These are phyloP conservation scores for Andrena flavipes DNA, from an alignment of 2,888 invertebrate genomes.

Conservation along the genomic window DNA sequence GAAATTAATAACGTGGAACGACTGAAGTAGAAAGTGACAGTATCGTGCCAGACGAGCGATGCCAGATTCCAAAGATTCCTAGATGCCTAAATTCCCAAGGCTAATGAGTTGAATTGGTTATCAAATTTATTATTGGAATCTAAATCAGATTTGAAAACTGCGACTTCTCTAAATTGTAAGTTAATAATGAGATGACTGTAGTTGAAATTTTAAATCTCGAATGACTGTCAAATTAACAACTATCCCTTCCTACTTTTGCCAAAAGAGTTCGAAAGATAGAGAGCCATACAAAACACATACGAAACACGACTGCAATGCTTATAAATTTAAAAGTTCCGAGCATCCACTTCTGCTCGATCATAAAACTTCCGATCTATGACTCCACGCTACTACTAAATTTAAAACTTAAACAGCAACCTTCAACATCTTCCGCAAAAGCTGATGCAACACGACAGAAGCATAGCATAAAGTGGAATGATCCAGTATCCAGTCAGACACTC, in stretches of 20 bases:
- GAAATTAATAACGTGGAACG: too few species aligned
- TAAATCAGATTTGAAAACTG: neutral
- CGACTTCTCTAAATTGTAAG: neutral
- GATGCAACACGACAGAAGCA: neutral
- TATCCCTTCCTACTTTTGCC: too few species aligned
- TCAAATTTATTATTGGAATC: neutral
- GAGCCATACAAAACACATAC: neutral
- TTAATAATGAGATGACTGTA: too few species aligned
- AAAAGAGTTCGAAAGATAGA: too few species aligned
- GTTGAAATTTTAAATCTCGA: too few species aligned
- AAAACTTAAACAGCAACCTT: neutral
- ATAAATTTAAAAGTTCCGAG: neutral
- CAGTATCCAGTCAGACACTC: neutral
- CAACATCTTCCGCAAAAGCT: neutral
- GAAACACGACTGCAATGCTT: neutral
- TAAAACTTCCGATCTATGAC: neutral
- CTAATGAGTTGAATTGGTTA: neutral
- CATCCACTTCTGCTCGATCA: neutral
- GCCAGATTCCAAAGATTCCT: too few species aligned
- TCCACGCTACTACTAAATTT: neutral
- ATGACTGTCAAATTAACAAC: too few species aligned
- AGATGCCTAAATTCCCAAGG: too few species aligned
- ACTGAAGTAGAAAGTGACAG: slow-evolving; percentile 1
- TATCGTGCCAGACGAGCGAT: neutral
- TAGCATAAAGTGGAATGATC: neutral